phyloP scores from a whole-genome alignment of 1,140 invertebrate species.

The Macrobrachium nipponense region DNA sequence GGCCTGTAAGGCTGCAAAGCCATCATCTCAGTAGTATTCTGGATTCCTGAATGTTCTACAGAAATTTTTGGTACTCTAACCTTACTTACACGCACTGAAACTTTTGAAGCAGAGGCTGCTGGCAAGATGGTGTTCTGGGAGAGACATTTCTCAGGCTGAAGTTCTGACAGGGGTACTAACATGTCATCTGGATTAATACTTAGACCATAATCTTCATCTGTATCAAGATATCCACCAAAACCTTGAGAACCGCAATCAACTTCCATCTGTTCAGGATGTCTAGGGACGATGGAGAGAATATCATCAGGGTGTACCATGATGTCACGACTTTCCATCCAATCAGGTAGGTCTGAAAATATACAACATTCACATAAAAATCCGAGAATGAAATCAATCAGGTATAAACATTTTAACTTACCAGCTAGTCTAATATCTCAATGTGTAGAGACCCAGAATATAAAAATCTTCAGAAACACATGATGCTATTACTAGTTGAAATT shows the following conservation, averaged over 20 bases:
- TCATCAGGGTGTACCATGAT: slow-evolving; percentile 28
- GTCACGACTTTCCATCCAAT: slow-evolving; percentile 53
- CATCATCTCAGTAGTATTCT: too few relatives aligned
- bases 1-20: too few relatives aligned
- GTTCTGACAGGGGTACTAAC: slow-evolving; percentile 47
- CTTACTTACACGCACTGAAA: too few relatives aligned
- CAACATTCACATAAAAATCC: neutral
- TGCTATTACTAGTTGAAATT: too few relatives aligned
- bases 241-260: neutral
- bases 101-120: neutral
- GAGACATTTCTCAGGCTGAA: slow-evolving; percentile 13
- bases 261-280: neutral
- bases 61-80: too few relatives aligned
- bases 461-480: too few relatives aligned
- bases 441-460: too few relatives aligned
- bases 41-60: too few relatives aligned
- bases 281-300: neutral
- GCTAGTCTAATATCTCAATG: too few relatives aligned
- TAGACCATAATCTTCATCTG: slow-evolving; percentile 26
- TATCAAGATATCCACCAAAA: neutral
- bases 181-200: slow-evolving; percentile 48
- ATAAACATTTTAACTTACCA: too few relatives aligned
- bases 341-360: slow-evolving; percentile 45
- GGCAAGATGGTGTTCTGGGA: neutral
- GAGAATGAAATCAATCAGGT: too few relatives aligned